Evolutionary conservation across 2,797 vertebrate genomes (phyloP).

Genomic region (Paratrypauchen microcephalus): DNA sequence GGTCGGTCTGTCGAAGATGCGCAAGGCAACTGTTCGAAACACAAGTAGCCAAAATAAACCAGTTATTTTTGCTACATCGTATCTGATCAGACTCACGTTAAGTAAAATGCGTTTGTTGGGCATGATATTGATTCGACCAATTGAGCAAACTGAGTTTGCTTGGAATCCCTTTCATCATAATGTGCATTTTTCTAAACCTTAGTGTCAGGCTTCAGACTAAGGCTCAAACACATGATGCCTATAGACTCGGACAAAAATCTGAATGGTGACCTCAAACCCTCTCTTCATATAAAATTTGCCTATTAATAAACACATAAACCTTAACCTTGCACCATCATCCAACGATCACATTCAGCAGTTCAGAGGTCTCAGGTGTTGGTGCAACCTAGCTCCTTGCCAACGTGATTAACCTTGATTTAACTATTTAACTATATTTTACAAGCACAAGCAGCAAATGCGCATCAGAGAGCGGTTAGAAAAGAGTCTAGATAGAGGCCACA

Average conservation of each 20-base stretch:
- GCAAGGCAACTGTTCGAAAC: too few species aligned
- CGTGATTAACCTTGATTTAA: slow-evolving; percentile 42
- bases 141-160: not conserved
- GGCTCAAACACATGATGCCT: not conserved
- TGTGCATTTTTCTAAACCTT: not conserved
- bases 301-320: not conserved
- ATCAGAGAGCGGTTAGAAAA: not conserved
- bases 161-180: not conserved
- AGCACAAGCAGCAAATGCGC: not conserved
- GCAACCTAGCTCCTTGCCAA: slow-evolving; percentile 33
- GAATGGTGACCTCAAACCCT: not conserved
- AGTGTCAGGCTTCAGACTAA: not conserved
- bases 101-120: not conserved
- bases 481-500: not conserved
- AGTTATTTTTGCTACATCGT: not conserved
- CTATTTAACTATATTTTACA: not conserved
- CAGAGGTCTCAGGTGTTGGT: slow-evolving; percentile 48
- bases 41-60: too few species aligned
- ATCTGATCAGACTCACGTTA: not conserved
- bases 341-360: slow-evolving; percentile 2
- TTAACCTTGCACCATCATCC: too few species aligned
- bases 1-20: slow-evolving; percentile 7
- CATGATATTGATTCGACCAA: not conserved
- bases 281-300: not conserved
- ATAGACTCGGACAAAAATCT: not conserved